phyloP scores from a whole-genome alignment of 2,888 invertebrate species.

The Plagiodera versicolora region DNA sequence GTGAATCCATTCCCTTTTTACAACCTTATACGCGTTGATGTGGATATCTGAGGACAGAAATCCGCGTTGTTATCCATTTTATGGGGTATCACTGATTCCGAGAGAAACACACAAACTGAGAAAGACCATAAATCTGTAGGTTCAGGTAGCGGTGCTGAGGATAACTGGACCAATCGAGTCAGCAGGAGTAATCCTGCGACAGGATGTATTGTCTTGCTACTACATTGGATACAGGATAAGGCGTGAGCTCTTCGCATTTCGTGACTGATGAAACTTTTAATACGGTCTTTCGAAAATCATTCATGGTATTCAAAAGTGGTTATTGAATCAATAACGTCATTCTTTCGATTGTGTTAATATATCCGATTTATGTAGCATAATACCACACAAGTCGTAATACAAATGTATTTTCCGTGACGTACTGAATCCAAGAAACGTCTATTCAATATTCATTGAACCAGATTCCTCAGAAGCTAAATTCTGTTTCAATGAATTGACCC shows the following conservation, averaged over 20 bases:
- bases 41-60: slow-evolving; percentile 50
- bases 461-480: no score
- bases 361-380: no score
- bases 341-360: no score
- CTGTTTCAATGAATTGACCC: no score
- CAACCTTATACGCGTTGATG: slow-evolving; percentile 28
- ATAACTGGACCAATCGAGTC: slow-evolving; percentile 51
- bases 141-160: slow-evolving; percentile 36
- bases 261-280: slow-evolving; percentile 16
- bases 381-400: no score
- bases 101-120: slow-evolving; percentile 9
- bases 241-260: slow-evolving; percentile 10
- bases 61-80: slow-evolving; percentile 51
- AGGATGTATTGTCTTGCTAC: slow-evolving; percentile 28
- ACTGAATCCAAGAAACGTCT: no score
- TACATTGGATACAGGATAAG: slow-evolving; percentile 12
- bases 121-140: slow-evolving; percentile 10
- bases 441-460: no score
- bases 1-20: not conserved
- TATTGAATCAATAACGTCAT: no score
- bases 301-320: no score
- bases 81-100: slow-evolving; percentile 52
- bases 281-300: not conserved
- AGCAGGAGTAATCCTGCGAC: slow-evolving; percentile 42
- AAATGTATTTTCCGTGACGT: no score